These are phyloP conservation scores for Lagopus muta DNA, from an alignment of 2,113 vertebrate species.

Conservation along the genomic window DNA sequence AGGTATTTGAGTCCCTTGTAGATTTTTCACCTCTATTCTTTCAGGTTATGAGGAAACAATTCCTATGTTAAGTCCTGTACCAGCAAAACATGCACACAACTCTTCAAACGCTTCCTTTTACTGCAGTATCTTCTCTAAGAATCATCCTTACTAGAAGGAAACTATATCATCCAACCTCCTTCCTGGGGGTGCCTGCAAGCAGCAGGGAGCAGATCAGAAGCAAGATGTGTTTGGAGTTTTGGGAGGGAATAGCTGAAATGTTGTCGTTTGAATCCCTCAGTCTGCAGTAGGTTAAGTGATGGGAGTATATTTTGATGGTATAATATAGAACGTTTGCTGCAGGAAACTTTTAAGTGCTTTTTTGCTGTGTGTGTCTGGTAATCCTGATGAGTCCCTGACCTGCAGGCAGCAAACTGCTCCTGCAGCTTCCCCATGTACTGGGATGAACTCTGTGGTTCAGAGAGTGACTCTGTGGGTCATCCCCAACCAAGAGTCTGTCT, in stretches of 20 bases:
- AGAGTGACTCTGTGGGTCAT: no score
- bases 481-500: not conserved
- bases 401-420: not conserved
- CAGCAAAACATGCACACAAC: not conserved
- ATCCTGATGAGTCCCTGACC: not conserved
- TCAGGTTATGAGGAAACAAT: accelerated
- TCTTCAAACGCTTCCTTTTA: not conserved
- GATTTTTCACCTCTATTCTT: not conserved
- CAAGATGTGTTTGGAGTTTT: not conserved
- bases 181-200: not conserved
- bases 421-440: not conserved
- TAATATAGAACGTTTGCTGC: not conserved
- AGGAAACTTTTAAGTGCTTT: not conserved
- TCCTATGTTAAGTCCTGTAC: not conserved
- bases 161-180: not conserved
- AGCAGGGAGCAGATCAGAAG: not conserved
- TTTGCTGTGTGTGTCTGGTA: not conserved
- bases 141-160: not conserved
- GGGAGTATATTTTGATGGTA: not conserved
- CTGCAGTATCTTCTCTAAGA: not conserved
- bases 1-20: accelerated
- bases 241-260: not conserved
- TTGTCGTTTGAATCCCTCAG: accelerated
- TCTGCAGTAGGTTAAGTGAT: not conserved
- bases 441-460: not conserved